Conservation (phyloP, 2,113 vertebrate genomes). For the Telmatochromis brachygnathus region DNA sequence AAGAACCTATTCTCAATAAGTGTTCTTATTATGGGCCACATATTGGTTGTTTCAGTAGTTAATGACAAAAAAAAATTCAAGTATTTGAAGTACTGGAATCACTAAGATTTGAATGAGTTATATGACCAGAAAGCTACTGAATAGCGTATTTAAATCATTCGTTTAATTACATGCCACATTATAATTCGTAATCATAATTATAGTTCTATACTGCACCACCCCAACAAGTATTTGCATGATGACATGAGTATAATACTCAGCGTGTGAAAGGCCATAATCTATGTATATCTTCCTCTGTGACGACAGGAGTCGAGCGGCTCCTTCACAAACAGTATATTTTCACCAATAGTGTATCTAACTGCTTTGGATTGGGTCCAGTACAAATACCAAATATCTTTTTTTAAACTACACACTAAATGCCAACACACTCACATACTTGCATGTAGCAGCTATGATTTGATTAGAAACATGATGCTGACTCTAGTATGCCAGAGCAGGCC, state of each 20-base stretch:
- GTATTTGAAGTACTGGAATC: neutral
- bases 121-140: neutral
- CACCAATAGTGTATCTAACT: neutral
- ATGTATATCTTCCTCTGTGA: constrained; percentile 21
- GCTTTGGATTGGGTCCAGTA: constrained; percentile 13
- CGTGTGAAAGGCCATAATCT: neutral
- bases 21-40: neutral
- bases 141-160: neutral
- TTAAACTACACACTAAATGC: neutral
- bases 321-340: neutral
- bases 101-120: neutral
- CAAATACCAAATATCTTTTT: constrained; percentile 10
- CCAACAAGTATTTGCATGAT: neutral
- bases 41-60: neutral
- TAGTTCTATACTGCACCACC: neutral
- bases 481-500: neutral
- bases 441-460: constrained; percentile 32
- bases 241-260: constrained; percentile 3
- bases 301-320: neutral
- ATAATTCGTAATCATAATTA: neutral
- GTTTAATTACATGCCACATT: neutral
- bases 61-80: neutral
- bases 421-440: neutral
- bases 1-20: neutral
- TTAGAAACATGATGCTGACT: constrained; percentile 12